These are phyloP conservation scores for Zaprionus camerounensis DNA, from an alignment of 1,140 invertebrate genomes.

Conservation along the genomic window DNA sequence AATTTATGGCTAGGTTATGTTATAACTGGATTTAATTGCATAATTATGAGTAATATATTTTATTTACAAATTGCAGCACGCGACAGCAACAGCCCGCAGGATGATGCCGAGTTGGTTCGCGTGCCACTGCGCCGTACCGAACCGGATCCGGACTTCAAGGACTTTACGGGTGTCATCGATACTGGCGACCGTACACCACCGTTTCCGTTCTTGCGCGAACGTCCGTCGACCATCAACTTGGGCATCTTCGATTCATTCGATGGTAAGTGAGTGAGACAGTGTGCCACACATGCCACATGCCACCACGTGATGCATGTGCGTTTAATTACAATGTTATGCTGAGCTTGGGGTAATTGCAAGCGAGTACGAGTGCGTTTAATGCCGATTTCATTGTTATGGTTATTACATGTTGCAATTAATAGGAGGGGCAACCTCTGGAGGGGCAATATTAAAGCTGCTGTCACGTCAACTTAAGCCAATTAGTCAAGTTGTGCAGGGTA, in stretches of 20 bases:
- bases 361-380: constrained; percentile 47
- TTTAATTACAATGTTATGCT: constrained; percentile 57
- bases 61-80: constrained; percentile 60
- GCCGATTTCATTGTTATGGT: constrained; percentile 54
- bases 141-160: constrained; percentile 59
- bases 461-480: constrained; percentile 12
- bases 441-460: neutral
- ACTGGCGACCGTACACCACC: constrained; percentile 53
- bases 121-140: constrained; percentile 43
- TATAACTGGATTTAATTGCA: constrained; percentile 35
- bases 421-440: neutral
- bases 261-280: constrained; percentile 54
- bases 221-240: constrained; percentile 56
- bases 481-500: constrained; percentile 3
- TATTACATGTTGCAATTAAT: constrained; percentile 34
- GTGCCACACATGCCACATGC: constrained; percentile 41
- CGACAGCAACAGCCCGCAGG: constrained; percentile 62
- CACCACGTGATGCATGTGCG: neutral
- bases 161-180: constrained; percentile 78
- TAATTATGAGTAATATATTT: constrained; percentile 61
- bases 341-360: constrained; percentile 11
- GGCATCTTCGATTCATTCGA: constrained; percentile 77
- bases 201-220: constrained; percentile 71
- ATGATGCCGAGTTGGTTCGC: constrained; percentile 73
- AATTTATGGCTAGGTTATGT: constrained; percentile 47